Evolutionary conservation across 2,888 invertebrate species (phyloP), one percentile per base, ranked within the genome.

Genomic region (Agriopis marginaria): DNA sequence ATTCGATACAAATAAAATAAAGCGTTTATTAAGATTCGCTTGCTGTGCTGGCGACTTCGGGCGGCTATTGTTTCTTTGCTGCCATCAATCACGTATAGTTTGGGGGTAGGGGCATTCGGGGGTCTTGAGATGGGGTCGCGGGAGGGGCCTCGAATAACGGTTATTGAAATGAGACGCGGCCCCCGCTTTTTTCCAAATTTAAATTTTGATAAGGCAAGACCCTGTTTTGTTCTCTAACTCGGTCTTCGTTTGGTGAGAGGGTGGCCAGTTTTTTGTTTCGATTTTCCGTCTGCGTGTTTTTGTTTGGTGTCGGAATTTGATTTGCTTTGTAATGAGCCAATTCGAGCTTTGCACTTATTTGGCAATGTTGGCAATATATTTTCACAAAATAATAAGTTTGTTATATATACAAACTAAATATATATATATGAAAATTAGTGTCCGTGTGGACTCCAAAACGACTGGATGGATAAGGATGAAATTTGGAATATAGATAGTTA

Each of bases 201-300:
- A 94, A 94, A 93, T 94, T 93, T 93, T 94, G 93, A 93, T 94
- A 94, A 93, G 93, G 93, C 93, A 86, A 91, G 87, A 86, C 88
- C 89, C 89, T 89, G 93, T 93, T 93, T 92, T 90, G 85, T 89
- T 89, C 87, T 86, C 88, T 90, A 92, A 91, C 88, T 90, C 87
- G 81, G 86, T 83, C 87, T 85, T 81, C 85, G 87, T 88, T 88
- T 85, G 87, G 87, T 83, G 86, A 84, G 86, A 85, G 88, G 87
- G 87, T 86, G 90, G 84, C 81, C 82, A 83, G 83, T 90, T 92
- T 91, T 86, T 91, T 89, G 83, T 89, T 89, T 86, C 82, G 82
- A 81, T 83, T 88, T 78, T 80, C 82, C 84, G 89, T 88, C 88
- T 89, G 85, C 74, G 61, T 75, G 82, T 87, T 86, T 87, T 89